Evolutionary conservation across 2,113 vertebrate species (phyloP).

Genomic region (Cynoglossus semilaevis): DNA sequence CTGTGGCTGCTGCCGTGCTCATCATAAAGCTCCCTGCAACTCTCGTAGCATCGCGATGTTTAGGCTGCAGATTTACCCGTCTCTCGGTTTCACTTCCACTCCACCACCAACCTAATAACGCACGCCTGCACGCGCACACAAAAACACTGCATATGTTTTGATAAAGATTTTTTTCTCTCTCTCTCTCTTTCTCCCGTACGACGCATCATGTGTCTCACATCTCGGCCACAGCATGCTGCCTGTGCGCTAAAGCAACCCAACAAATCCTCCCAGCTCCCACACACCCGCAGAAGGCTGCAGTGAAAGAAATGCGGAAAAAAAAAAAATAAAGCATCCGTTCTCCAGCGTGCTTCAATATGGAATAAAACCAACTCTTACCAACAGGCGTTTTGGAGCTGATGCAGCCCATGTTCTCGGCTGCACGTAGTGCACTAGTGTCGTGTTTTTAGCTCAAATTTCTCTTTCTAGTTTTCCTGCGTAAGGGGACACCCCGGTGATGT

Average conservation of each 20-base stretch:
- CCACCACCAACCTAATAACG: constrained; percentile 3
- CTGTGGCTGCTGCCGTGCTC: constrained; percentile 42
- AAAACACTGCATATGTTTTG: too few relatives aligned
- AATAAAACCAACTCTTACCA: constrained; percentile 78
- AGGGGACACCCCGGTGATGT: constrained; percentile 35
- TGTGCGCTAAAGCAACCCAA: constrained; percentile 39
- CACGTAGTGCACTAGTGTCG: constrained; percentile 35
- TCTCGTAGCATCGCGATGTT: constrained; percentile 69
- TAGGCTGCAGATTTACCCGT: constrained; percentile 42
- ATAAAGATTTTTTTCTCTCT: too few relatives aligned
- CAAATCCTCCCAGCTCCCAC: constrained; percentile 16
- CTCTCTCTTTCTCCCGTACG: background rate
- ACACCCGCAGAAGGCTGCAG: constrained; percentile 43
- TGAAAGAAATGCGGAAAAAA: background rate
- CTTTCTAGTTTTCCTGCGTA: constrained; percentile 15
- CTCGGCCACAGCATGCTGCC: constrained; percentile 45
- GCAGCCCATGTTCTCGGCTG: constrained; percentile 82
- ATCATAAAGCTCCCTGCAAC: constrained; percentile 45
- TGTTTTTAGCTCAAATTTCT: constrained; percentile 29
- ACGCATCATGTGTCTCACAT: constrained; percentile 12
- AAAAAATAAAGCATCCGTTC: constrained; percentile 23
- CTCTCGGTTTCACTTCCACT: background rate
- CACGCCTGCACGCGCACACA: background rate
- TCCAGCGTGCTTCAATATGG: constrained; percentile 52
- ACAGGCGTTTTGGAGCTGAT: constrained; percentile 85